Evolutionary conservation across 30 jellyfish, hydroid and myxozoan species (phyloP), one percentile per base, ranked within the genome.

Genomic region (Cassiopea xamachana): DNA sequence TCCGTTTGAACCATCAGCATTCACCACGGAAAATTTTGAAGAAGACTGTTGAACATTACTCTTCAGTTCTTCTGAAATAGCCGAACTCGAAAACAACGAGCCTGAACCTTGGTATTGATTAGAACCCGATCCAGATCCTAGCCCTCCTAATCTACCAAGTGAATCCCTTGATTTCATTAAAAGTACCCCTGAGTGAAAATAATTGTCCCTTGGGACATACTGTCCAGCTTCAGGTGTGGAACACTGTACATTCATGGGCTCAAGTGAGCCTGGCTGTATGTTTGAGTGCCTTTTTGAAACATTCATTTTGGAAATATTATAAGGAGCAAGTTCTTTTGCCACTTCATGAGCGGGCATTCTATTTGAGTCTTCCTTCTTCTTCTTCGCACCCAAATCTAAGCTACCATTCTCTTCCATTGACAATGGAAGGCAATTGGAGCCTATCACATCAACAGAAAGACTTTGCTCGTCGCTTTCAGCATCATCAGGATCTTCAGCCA

Each of bases 381-480:
- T 83, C 84, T 46, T 68, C 39, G 39, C 39, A 27, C 39, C 46
- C 46, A 48, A 60, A 2, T 2, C 78, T 16, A 48, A 58, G 59
- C 60, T 83, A 9, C 15, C 75, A 2, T 43, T 58, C 61, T 74
- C 93, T 60, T 73, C 18, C 74, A 74, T 16, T 10, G 68, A 55
- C 45, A 86, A 1, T 5, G 94, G 94, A 39, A 90, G 77, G 69
- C 94, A 87, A 4, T 84, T 90, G n/a, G 80, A 60, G 81, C 77
- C 87, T 2, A 60, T 55, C 27, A 87, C 94, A 48, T 87, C 94
- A 1, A 87, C 85, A 15, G 88, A 86, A 49, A 27, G 71, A 14
- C 59, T 72, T 70, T 60, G 71, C 19, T 69, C 71, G 7, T 48
- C 45, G 59, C 48, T 72, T 7, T 43, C 79, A 3, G 49, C 48